A percentile compares a stretch with the other conserved stretches of the same genome.
Evolutionary conservation across 2,797 vertebrate genomes (phyloP).

Genomic region (Sibirionetta formosa): DNA sequence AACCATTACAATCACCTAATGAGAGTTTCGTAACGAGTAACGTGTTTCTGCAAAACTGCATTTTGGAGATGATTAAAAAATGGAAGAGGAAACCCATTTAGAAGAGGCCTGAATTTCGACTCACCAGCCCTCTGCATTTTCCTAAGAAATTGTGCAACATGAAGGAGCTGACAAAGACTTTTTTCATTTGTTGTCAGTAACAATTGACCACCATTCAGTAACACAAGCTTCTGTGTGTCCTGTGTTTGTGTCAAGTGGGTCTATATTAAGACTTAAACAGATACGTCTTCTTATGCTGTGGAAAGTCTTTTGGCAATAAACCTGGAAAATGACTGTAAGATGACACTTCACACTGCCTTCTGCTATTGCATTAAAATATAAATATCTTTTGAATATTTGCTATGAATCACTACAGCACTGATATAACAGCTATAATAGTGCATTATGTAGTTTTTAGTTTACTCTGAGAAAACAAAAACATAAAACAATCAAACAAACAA

Average conservation of each 20-base stretch:
- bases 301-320: not conserved
- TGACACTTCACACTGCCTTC: not conserved
- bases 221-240: not conserved
- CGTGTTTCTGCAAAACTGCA: not conserved
- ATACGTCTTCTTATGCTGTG: fast-evolving
- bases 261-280: not conserved
- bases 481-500: too few species aligned
- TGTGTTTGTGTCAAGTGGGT: not conserved
- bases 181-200: not conserved
- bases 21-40: not conserved
- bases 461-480: not conserved
- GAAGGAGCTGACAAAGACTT: not conserved
- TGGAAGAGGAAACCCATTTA: not conserved
- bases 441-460: not conserved
- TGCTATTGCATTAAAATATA: not conserved
- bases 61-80: not conserved
- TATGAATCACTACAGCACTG: not conserved
- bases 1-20: not conserved
- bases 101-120: not conserved
- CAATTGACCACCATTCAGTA: not conserved
- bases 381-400: not conserved
- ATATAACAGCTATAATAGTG: not conserved
- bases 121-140: not conserved
- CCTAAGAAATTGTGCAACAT: not conserved
- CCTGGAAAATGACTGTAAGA: not conserved